phyloP scores from a whole-genome alignment of 2,113 vertebrate genomes.

The Cyanoliseus patagonus region DNA sequence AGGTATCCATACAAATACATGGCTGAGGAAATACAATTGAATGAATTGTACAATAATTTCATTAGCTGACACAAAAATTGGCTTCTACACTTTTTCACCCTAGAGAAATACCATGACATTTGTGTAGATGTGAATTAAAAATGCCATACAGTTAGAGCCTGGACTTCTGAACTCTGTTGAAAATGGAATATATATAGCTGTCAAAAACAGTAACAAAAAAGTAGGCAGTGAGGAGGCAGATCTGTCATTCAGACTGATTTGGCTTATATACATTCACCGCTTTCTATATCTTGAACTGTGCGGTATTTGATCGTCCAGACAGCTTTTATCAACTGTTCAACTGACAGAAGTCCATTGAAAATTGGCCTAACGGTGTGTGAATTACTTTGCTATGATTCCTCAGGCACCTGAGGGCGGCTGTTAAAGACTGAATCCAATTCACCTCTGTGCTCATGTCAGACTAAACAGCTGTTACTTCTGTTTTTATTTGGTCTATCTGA shows the following conservation, averaged over 20 bases:
- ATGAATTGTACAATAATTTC: conserved; percentile 40
- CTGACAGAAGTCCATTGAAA: conserved; percentile 58
- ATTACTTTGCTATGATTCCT: conserved; percentile 45
- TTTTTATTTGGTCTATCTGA: conserved; percentile 39
- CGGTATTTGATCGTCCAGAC: conserved; percentile 31
- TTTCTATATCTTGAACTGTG: conserved; percentile 20
- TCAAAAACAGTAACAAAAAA: conserved; percentile 33
- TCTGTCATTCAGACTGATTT: conserved; percentile 54
- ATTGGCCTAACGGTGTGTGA: conserved; percentile 44
- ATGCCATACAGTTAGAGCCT: conserved; percentile 33
- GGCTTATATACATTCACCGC: conserved; percentile 22
- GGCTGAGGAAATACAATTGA: conserved; percentile 14
- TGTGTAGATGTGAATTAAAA: conserved; percentile 60
- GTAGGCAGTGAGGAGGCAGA: not conserved
- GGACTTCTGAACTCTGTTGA: conserved; percentile 47
- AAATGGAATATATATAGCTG: conserved; percentile 41
- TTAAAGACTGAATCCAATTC: not conserved
- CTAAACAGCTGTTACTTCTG: conserved; percentile 23
- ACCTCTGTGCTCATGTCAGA: conserved; percentile 1
- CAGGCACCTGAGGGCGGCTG: not conserved
- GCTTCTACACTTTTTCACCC: not conserved
- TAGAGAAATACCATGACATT: conserved; percentile 62
- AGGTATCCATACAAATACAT: not conserved
- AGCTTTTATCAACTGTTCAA: conserved; percentile 45
- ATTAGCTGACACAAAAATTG: conserved; percentile 44